Percentiles rank a stretch among this genome's conserved stretches.
Conservation (phyloP, 2,113 vertebrate genomes). For the Centrocercus urophasianus region DNA sequence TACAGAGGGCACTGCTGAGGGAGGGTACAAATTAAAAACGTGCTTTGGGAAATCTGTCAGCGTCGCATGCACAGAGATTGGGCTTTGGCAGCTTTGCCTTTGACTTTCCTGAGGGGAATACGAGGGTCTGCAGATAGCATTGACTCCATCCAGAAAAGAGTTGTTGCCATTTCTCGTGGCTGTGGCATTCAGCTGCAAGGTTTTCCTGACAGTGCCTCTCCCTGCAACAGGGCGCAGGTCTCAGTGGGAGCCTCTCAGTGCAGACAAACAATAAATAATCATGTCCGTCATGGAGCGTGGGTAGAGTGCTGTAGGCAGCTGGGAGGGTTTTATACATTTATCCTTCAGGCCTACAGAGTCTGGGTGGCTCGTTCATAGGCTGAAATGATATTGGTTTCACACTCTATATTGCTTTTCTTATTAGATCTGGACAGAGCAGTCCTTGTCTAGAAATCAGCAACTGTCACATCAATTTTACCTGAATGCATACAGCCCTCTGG, state of each 20-base stretch:
- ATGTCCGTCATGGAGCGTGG: neutral
- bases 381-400: neutral
- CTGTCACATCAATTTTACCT: neutral
- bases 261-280: neutral
- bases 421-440: neutral
- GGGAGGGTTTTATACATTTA: neutral
- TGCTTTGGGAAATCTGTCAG: neutral
- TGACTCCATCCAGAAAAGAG: accelerated
- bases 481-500: accelerated
- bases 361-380: neutral
- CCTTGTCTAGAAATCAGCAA: neutral
- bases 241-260: neutral
- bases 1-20: neutral
- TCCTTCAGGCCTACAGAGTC: neutral
- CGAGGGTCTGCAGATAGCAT: accelerated
- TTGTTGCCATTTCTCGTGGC: neutral
- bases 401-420: neutral
- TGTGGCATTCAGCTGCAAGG: neutral
- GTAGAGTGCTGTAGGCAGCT: neutral
- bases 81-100: neutral
- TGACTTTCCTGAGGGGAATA: neutral
- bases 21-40: neutral
- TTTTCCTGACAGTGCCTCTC: neutral
- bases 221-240: neutral
- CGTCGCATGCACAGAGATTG: too few species aligned